Base-by-base conservation (phyloP, 2,888 invertebrate species). In the Merodon equestris region DNA sequence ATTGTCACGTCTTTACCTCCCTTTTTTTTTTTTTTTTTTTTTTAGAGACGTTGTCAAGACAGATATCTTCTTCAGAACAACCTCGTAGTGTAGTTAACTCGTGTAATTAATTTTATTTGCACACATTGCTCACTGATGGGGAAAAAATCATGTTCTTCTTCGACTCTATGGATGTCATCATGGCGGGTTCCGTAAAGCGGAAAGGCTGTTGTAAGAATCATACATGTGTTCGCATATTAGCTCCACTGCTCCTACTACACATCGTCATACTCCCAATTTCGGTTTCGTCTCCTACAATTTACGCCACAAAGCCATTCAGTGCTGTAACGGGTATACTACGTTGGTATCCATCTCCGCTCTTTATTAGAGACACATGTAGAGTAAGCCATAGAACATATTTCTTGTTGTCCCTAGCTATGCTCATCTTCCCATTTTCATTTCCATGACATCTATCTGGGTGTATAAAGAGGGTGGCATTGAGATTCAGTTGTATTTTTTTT, bases 301-400 rank as follows among this genome's bases (percentile, higher is more conserved):
- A 61, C 15, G n/a, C 50, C 48, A 14, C 60, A 56, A 38, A 56
- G 38, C 17, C 27, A 56, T 67, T 61, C 44, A 50, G 42, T 42
- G 70, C 18, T n/a, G 47, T 70, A 70, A 61, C 61, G 61, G 54
- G 38, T 56, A 34, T 50, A 42, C 45, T 42, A 44, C 14, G 19
- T 13, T 18, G 56, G 56, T 44, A 67, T 60, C 44, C 48, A 61
- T 51, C 67, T 67, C 27, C 40, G 67, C 38, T 13, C 36, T 60
- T 73, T 61, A 68, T 68, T 68, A 68, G 68, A 18, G 63, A 56
- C 53, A 74, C 61, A 74, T 61, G 61, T 50, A 60, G 58, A 56
- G 18, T 56, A 67, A 51, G 36, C 47, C 56, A 19, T 40, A 17
- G 38, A 51, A 56, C 67, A 67, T 67, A 54, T 53, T 58, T 58